A percentile compares a stretch with the other conserved stretches of the same genome.
Conservation (phyloP, 1,140 invertebrate genomes). For the Berghia stephanieae region DNA sequence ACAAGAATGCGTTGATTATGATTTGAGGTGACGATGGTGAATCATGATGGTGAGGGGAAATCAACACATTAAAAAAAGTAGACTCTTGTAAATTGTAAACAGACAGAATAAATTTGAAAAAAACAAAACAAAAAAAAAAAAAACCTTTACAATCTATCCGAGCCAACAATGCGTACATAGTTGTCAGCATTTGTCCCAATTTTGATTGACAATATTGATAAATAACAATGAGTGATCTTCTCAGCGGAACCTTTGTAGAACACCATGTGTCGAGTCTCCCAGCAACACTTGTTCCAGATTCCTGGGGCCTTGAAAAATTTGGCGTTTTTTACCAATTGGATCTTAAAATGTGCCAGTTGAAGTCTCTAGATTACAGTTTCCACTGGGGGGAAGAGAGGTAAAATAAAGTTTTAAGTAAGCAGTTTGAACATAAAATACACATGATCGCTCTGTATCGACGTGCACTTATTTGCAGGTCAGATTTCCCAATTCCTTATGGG, state of each 20-base stretch:
- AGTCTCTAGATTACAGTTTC: slow-evolving; percentile 50
- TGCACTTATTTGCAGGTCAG: no score
- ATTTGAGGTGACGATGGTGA: no score
- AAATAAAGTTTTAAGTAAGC: background rate
- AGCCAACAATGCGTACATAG: no score
- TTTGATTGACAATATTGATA: no score
- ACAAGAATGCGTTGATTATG: no score
- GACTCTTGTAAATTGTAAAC: no score
- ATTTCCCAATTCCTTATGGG: background rate
- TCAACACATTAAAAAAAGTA: no score
- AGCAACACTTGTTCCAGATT: slow-evolving; percentile 33
- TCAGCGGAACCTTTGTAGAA: slow-evolving; percentile 53
- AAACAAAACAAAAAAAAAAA: no score
- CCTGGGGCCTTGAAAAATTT: slow-evolving; percentile 49
- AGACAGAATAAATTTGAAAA: no score
- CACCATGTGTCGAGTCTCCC: slow-evolving; percentile 38
- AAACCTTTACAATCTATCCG: no score
- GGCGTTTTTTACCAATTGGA: slow-evolving; percentile 56
- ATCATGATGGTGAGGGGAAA: no score
- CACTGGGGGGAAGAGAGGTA: slow-evolving; percentile 58
- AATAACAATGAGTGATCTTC: slow-evolving; percentile 12
- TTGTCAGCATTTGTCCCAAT: no score
- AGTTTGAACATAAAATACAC: background rate
- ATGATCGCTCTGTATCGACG: background rate
- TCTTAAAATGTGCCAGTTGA: slow-evolving; percentile 61